Evolutionary conservation across 2,113 vertebrate genomes (phyloP).

Genomic region (Dunckerocampus dactyliophorus): DNA sequence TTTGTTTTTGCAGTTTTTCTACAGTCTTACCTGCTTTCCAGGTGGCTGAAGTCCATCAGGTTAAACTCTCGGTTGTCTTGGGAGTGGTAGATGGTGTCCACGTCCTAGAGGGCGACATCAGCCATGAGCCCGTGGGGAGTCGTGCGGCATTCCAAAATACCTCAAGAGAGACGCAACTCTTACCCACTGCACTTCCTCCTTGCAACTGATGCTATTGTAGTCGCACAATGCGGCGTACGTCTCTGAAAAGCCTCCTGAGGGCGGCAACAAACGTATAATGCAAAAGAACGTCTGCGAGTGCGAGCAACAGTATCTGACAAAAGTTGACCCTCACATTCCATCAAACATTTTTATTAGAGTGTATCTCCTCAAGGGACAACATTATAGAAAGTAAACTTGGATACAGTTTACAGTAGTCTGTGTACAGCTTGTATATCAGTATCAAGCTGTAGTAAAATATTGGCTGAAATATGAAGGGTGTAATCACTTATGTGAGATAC

Average conservation of each 20-base stretch:
- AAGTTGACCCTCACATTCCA: too few species aligned
- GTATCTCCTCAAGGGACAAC: too few species aligned
- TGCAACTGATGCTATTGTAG: constrained; percentile 82
- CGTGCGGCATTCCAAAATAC: constrained; percentile 46
- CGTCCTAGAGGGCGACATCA: constrained; percentile 71
- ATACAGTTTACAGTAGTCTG: too few species aligned
- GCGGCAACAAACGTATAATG: constrained; percentile 21
- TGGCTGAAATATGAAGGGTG: too few species aligned
- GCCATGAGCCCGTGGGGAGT: constrained; percentile 31
- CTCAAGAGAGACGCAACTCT: constrained; percentile 57
- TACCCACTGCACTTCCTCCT: constrained; percentile 74
- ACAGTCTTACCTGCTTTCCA: constrained; percentile 79
- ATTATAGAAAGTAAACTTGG: too few species aligned
- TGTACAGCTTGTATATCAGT: too few species aligned
- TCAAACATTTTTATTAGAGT: too few species aligned
- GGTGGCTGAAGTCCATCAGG: constrained; percentile 84
- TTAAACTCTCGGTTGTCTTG: constrained; percentile 87
- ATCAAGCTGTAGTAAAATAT: too few species aligned
- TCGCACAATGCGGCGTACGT: constrained; percentile 84
- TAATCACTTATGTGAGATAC: too few species aligned
- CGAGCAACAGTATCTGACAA: constrained; percentile 7
- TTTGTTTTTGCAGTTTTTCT: not conserved
- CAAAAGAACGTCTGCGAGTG: constrained; percentile 51
- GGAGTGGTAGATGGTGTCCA: constrained; percentile 88
- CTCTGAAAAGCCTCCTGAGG: constrained; percentile 76